A percentile compares a stretch with the other conserved stretches of the same genome.
phyloP scores from a whole-genome alignment of 2,888 invertebrate species.

The Minunthozetes semirufus region DNA sequence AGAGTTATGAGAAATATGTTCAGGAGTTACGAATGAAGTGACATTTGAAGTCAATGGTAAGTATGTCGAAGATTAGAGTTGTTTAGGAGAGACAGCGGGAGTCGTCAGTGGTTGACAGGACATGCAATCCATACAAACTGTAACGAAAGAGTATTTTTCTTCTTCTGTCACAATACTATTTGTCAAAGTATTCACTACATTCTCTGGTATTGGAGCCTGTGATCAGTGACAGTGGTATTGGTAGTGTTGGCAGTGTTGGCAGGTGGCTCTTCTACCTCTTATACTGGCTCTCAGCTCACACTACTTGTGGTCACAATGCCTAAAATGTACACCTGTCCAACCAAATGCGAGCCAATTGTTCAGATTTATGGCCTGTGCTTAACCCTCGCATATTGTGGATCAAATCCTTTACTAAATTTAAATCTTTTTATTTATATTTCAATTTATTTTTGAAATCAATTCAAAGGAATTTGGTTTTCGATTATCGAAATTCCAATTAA shows the following conservation, averaged over 20 bases:
- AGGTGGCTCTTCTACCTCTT: neutral
- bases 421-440: too few species aligned
- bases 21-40: neutral
- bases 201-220: neutral
- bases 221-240: neutral
- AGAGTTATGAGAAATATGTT: neutral
- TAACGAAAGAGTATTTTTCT: neutral
- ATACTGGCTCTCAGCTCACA: too few species aligned
- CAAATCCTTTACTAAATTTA: too few species aligned
- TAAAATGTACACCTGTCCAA: neutral
- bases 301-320: neutral
- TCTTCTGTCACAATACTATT: constrained; percentile 1
- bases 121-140: neutral
- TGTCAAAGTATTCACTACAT: neutral
- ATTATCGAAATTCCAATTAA: too few species aligned
- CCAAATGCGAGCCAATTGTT: neutral
- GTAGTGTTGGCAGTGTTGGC: too few species aligned
- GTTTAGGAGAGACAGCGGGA: neutral
- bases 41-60: constrained; percentile 6
- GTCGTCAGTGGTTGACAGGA: neutral
- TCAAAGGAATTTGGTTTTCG: too few species aligned
- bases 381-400: too few species aligned
- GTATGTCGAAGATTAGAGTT: neutral
- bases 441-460: too few species aligned
- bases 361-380: too few species aligned